These are phyloP conservation scores for Vidua chalybeata DNA, from an alignment of 2,113 vertebrate genomes.

Conservation along the genomic window DNA sequence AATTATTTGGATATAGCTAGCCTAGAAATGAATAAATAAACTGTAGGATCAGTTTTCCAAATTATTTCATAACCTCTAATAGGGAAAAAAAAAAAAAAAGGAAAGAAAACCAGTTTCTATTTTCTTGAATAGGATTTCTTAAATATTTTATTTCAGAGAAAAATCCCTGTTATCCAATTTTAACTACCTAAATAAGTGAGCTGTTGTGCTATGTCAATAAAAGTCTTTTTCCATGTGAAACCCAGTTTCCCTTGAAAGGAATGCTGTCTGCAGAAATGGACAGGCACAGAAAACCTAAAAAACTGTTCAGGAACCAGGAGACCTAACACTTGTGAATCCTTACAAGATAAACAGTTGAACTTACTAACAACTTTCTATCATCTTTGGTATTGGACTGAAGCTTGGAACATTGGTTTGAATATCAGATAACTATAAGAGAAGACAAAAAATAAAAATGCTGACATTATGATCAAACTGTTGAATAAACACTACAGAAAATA, in stretches of 20 bases:
- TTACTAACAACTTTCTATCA: background rate
- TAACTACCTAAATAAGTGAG: background rate
- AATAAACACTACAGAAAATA: background rate
- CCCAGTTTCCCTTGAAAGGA: background rate
- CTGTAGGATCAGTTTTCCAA: background rate
- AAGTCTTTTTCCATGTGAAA: background rate
- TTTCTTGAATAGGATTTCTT: background rate
- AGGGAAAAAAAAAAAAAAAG: background rate
- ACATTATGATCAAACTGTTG: background rate
- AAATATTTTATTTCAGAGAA: background rate
- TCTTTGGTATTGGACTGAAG: background rate
- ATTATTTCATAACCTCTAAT: background rate
- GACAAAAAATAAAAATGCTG: background rate
- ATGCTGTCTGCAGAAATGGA: background rate
- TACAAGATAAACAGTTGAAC: background rate
- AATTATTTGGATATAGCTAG: background rate
- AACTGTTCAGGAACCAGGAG: background rate
- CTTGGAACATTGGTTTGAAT: background rate
- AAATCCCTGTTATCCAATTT: background rate
- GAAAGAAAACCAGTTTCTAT: background rate
- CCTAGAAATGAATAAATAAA: constrained; percentile 2
- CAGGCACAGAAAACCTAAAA: background rate
- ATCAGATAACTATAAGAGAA: background rate
- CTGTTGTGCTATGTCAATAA: background rate
- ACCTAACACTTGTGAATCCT: background rate